Evolutionary conservation across 2,113 vertebrate species (phyloP), one percentile per base, ranked within the genome.

Genomic region (Peromyscus maniculatus): DNA sequence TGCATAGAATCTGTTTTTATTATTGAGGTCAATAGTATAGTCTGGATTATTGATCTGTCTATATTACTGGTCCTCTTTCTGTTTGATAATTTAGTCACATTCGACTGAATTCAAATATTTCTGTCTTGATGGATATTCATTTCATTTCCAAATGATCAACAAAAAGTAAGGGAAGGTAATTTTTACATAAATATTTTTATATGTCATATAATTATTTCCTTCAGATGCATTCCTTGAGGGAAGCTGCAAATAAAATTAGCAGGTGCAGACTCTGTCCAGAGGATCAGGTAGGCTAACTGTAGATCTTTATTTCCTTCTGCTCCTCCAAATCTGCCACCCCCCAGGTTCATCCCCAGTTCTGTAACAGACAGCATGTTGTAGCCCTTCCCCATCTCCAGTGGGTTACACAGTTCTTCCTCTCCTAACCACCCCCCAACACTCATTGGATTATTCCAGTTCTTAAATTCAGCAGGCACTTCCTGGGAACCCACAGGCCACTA

Each of bases 341-440:
- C 21, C n/a, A 74, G 72, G 22, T 24, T 43, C 10, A 24, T 43
- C 12, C 22, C 9, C 9, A 22, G 1, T n/a, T 74, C n/a, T 74
- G 19, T 39, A 74, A n/a, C 7, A 43, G 8, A 74, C 6, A 72
- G 21, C 19, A 22, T 39, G 21, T 8, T 39, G 3, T 3, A 2
- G 36, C 3, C 16, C 71, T 17, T 22, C 8, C 1, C 36, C 9
- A 39, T 39, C n/a, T 39, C 19, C n/a, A 72, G n/a, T 74, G n/a
- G n/a, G 39, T 74, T 22, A 74, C 17, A 74, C 71, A 74, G 17
- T 39, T 74, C n/a, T 11, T 39, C n/a, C 3, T 7, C 9, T 39
- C 17, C 21, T 3, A 39, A 9, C 7, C 36, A 13, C n/a, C 0
- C 21, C 21, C 3, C 9, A 4, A 24, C 4, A 26, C 5, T 43